phyloP scores from a whole-genome alignment of 2,113 vertebrate genomes.

The Hipposideros armiger region DNA sequence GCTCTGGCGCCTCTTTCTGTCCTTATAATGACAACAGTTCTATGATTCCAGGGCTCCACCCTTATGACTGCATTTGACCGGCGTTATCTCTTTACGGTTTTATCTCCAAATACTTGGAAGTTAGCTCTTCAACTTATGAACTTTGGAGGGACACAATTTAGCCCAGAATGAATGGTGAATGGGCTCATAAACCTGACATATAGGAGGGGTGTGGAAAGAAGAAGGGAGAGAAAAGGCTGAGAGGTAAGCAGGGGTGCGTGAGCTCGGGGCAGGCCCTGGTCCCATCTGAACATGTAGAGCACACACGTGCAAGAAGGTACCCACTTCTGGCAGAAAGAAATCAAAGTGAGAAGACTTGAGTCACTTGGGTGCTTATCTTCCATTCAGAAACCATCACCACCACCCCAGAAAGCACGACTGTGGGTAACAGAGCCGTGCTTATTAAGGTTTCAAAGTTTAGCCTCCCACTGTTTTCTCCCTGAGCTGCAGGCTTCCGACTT shows the following conservation, averaged over 20 bases:
- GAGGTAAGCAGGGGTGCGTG: fast-evolving
- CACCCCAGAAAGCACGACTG: background rate
- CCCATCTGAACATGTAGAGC: fast-evolving
- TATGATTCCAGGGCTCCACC: background rate
- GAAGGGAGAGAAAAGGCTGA: background rate
- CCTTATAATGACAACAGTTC: background rate
- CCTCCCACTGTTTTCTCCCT: background rate
- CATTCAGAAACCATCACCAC: fast-evolving
- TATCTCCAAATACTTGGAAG: background rate
- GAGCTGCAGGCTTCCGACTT: background rate
- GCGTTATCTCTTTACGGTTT: background rate
- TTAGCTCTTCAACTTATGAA: background rate
- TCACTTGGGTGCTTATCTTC: fast-evolving
- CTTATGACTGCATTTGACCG: background rate
- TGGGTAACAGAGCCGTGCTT: background rate
- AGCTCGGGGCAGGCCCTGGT: fast-evolving
- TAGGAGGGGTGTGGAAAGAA: background rate
- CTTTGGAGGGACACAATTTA: too few species aligned
- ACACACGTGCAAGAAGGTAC: background rate
- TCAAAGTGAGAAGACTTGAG: background rate
- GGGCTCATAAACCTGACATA: too few species aligned
- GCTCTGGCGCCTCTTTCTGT: background rate
- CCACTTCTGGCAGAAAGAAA: background rate
- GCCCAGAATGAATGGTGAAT: too few species aligned
- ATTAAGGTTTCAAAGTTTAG: background rate